These are phyloP conservation scores for Mesopsocus fuscifrons DNA, from an alignment of 2,888 invertebrate genomes.

Conservation along the genomic window DNA sequence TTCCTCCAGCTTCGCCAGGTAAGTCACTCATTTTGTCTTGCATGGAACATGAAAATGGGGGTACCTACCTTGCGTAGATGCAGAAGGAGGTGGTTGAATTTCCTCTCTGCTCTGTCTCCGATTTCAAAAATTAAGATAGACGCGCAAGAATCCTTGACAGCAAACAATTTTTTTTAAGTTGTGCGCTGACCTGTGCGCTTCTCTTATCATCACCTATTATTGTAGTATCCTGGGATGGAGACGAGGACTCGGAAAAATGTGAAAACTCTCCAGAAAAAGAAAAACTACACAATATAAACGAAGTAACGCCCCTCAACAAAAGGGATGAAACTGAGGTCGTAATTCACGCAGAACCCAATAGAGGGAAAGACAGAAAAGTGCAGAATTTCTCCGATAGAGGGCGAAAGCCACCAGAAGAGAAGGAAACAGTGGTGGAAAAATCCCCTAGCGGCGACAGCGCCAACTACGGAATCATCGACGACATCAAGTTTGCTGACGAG, in stretches of 20 bases:
- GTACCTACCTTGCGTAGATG: too few relatives aligned
- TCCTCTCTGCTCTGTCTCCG: too few relatives aligned
- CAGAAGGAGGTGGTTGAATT: too few relatives aligned
- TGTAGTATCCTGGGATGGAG: conserved; percentile 5
- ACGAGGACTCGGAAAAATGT: background rate
- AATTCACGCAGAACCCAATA: background rate
- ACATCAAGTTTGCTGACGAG: conserved; percentile 53
- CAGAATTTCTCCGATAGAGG: background rate
- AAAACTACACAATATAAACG: background rate
- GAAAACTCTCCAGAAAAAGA: conserved; percentile 4
- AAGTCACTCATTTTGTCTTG: too few relatives aligned
- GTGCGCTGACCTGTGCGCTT: too few relatives aligned
- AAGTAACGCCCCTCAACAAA: background rate
- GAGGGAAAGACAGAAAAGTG: background rate
- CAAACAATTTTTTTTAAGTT: too few relatives aligned
- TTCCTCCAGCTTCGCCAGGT: conserved; percentile 38
- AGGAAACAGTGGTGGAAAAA: conserved; percentile 47
- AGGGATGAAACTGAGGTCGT: background rate
- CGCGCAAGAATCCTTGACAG: too few relatives aligned
- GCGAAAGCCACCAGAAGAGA: conserved; percentile 25
- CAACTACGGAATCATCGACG: conserved; percentile 30
- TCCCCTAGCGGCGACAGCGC: conserved; percentile 28
- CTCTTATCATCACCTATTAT: too few relatives aligned
- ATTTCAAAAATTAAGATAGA: too few relatives aligned
- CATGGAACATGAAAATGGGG: too few relatives aligned